Evolutionary conservation across 1,140 invertebrate genomes (phyloP), one percentile per base, ranked within the genome.

Genomic region (Aleiodes sp.): DNA sequence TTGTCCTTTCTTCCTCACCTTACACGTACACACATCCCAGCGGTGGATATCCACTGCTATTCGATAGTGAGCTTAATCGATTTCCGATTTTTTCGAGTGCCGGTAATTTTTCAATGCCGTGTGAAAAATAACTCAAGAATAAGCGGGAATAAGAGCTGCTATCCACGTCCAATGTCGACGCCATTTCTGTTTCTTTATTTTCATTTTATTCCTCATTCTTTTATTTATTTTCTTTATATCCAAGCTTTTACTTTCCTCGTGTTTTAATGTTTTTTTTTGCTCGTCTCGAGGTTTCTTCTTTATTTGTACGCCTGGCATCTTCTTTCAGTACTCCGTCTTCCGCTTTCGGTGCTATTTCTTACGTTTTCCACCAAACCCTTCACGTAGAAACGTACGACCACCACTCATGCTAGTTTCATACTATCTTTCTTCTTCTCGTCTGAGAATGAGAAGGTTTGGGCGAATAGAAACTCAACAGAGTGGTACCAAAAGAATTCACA

Each of bases 71-170:
- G 65, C 67, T 73, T 80, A 82, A 84, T 82, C 79, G 80, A 83
- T 84, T 82, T 83, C 75, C 80, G 80, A 84, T 83, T 81, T 77
- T 59, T 68, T 77, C 57, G 66, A 78, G 79, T 76, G 75, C 70
- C 65, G 74, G 75, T 75, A 75, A 82, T 82, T 82, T 82, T 76
- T 82, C 82, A 81, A 76, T 73, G 68, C 68, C 62, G 73, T 62
- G 66, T 78, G 82, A 84, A 82, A 82, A 84, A 84, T 82, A 78
- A 81, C 75, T 80, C 72, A 37, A 66, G 73, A 80, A 78, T 80
- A 81, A 81, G 75, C 76, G 68, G 67, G 65, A 66, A 71, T 71
- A 63, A 67, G 64, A 63, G 65, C 62, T 59, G 59, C 35, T 66
- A 66, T 62, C 64, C 70, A 16, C 43, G 21, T 21, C 46, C 68